phyloP scores from a whole-genome alignment of 2,888 invertebrate genomes.

The Reticulitermes lucifugus region DNA sequence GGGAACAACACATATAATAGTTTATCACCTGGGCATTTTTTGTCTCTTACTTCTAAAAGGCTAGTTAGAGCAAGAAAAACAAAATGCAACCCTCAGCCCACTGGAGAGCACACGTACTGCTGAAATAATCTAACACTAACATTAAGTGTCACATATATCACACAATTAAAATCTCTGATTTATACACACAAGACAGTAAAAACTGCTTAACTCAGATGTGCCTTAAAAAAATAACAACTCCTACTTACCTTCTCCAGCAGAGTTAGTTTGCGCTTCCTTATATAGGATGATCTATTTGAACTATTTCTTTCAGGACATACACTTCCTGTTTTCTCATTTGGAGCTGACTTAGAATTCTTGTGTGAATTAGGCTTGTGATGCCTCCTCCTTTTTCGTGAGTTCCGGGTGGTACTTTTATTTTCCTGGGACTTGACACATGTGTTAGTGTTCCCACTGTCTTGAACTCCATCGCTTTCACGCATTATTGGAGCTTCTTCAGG shows the following conservation, averaged over 20 bases:
- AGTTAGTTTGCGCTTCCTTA: conserved; percentile 41
- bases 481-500: conserved; percentile 36
- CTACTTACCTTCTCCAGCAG: conserved; percentile 53
- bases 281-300: neutral
- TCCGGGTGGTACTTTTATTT: neutral
- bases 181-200: too few species aligned
- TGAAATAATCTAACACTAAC: too few species aligned
- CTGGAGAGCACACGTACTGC: too few species aligned
- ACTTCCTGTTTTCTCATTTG: conserved; percentile 25
- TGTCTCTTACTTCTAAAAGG: too few species aligned
- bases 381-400: neutral
- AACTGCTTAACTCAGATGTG: neutral
- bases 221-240: neutral
- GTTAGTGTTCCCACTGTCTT: neutral
- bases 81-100: too few species aligned
- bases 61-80: too few species aligned
- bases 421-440: neutral
- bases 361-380: conserved; percentile 3
- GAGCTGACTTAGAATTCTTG: neutral
- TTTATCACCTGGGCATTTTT: too few species aligned
- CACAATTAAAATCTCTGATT: too few species aligned
- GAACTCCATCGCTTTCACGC: neutral
- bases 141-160: too few species aligned
- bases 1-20: too few species aligned
- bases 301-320: neutral